These are phyloP conservation scores for Oreochromis grahami DNA, from an alignment of 2,797 vertebrate genomes.

Conservation along the genomic window DNA sequence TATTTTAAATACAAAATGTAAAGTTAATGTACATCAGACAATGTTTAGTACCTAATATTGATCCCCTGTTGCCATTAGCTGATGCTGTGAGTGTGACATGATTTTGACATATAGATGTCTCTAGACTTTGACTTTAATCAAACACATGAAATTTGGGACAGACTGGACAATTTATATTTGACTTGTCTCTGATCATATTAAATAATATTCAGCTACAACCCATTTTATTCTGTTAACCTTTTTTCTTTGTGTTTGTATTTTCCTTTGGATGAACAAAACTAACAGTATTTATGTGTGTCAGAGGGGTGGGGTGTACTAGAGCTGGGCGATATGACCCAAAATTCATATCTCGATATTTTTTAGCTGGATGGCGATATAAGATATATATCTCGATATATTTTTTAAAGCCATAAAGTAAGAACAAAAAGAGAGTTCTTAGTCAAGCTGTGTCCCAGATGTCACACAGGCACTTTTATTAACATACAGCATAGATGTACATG, in stretches of 20 bases:
- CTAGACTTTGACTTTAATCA: background rate
- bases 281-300: background rate
- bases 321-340: too few species aligned
- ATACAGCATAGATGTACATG: too few species aligned
- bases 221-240: background rate
- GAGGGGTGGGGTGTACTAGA: background rate
- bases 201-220: background rate
- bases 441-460: too few species aligned
- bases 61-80: background rate
- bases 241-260: constrained; percentile 27
- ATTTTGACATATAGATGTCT: background rate
- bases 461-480: too few species aligned
- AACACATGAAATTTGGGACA: background rate
- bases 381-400: too few species aligned
- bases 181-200: background rate
- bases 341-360: too few species aligned
- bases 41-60: background rate
- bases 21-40: background rate
- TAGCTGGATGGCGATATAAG: too few species aligned
- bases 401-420: too few species aligned
- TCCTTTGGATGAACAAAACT: constrained; percentile 32
- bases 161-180: background rate
- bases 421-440: too few species aligned
- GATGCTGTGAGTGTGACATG: background rate
- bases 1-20: background rate